A percentile compares a stretch with the other conserved stretches of the same genome.
These are phyloP conservation scores for Aurelia sp. DNA, from an alignment of 30 jellyfish, hydroid and myxozoan species.

Conservation along the genomic window DNA sequence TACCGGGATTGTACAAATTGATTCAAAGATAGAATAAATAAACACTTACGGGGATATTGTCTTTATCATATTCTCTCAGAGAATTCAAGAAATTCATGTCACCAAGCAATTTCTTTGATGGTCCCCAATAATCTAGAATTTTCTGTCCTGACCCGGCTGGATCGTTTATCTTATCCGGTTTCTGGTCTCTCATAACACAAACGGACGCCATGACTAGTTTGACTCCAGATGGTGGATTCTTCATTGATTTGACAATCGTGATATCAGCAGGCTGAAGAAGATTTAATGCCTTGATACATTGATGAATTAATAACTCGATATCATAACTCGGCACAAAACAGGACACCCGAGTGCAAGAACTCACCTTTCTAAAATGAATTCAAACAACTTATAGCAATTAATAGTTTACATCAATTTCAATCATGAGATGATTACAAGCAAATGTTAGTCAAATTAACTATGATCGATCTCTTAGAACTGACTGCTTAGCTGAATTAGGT, in stretches of 20 bases:
- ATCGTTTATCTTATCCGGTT: constrained; percentile 92
- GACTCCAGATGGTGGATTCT: constrained; percentile 99
- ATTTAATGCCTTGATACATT: background rate
- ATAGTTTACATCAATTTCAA: too few species aligned
- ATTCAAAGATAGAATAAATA: background rate
- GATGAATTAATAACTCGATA: too few species aligned
- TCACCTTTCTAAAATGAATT: too few species aligned
- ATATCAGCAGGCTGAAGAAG: constrained; percentile 92
- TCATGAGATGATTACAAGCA: too few species aligned
- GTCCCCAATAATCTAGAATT: constrained; percentile 98
- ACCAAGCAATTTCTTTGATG: constrained; percentile 97
- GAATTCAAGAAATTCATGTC: constrained; percentile 92
- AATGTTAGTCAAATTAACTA: too few species aligned
- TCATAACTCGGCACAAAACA: too few species aligned
- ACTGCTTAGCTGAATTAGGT: too few species aligned
- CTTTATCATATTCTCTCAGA: constrained; percentile 91
- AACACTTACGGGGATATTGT: constrained; percentile 90
- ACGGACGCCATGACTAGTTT: constrained; percentile 98
- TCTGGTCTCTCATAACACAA: constrained; percentile 95
- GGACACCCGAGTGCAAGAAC: too few species aligned
- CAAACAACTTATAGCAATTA: too few species aligned
- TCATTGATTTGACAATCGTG: constrained; percentile 98
- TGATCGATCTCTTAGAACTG: too few species aligned
- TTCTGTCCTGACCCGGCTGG: constrained; percentile 99
- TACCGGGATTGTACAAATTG: too few species aligned